Base-by-base conservation (phyloP, 2,113 vertebrate genomes). In the Syngnathus typhle region DNA sequence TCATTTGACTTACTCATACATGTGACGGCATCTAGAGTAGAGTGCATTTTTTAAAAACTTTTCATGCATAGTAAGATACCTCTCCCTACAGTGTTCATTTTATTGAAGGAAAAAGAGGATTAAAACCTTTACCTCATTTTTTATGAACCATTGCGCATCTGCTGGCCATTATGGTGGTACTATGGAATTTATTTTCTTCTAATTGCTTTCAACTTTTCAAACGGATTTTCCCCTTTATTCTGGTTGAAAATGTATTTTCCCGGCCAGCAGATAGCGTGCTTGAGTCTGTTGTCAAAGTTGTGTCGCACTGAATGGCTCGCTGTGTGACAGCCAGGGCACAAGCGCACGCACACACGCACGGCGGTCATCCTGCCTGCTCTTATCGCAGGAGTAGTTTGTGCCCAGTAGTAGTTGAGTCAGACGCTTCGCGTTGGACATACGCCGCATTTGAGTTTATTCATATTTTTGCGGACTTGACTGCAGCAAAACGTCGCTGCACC, bases 261-360 rank as follows among this genome's bases (percentile, higher is more conserved):
- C 23, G 12, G 11, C 65, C 81, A 66, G 71, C 65, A 82, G 83
- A 52, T 59, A 75, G 75, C 73, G 6, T 7, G 0, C 0, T 49
- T 1, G 47, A 37, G 68, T 39, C 36, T 9, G 27, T 27, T 15
- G n/a, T 38, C 5, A 6, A 7, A 18, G 47, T 16, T 9, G 27
- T 79, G 64, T 54, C 1, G 46, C 66, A 70, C 71, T 63, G 72
- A 67, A 39, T 37, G 74, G 41, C 38, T 51, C 46, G 4, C 67
- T 41, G 41, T 61, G 73, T 37, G 51, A 51, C 68, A 65, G 81
- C 67, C 83, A 76, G 76, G 78, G 73, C 83, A 67, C 73, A 16
- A 23, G 74, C 47, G 68, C 62, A 58, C 69, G 7, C 36, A 4
- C 59, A n/a, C 16, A 19, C 19, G 39, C 59, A 11, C 12, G 16